Conservation (phyloP, 2,797 vertebrate genomes). For the Phoebastria nigripes region DNA sequence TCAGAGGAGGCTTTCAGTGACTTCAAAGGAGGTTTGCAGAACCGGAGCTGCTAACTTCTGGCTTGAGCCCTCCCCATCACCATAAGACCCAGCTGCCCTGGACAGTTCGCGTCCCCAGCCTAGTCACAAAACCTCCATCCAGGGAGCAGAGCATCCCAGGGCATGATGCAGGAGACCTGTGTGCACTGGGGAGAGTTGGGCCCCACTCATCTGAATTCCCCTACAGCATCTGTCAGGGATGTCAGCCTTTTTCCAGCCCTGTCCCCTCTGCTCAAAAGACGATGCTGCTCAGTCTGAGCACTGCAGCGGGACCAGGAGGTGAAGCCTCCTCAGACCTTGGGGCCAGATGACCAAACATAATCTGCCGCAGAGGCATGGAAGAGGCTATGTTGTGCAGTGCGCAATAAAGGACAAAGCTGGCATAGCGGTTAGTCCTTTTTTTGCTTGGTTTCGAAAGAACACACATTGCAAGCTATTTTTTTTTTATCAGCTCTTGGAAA, state of each 20-base stretch:
- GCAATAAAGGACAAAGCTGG: neutral
- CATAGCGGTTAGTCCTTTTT: neutral
- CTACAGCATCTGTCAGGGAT: neutral
- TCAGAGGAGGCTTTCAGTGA: neutral
- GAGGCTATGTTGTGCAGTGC: fast-evolving
- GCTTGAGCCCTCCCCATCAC: neutral
- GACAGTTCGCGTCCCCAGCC: neutral
- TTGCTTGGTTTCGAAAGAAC: neutral
- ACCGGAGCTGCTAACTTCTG: neutral
- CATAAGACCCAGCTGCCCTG: neutral
- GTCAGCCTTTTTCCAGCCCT: neutral
- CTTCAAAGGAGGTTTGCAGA: neutral
- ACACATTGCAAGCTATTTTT: neutral
- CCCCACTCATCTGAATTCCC: neutral
- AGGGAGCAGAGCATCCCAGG: neutral
- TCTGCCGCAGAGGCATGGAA: neutral
- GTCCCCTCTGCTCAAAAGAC: neutral
- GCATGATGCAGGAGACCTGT: fast-evolving
- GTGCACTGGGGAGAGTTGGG: neutral
- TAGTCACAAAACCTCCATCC: neutral
- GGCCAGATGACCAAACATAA: too few species aligned
- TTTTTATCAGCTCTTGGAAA: neutral
- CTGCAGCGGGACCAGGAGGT: neutral
- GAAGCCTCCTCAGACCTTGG: neutral
- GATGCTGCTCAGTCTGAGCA: neutral